These are phyloP conservation scores for Zingel zingel DNA, from an alignment of 2,113 vertebrate species.

Conservation along the genomic window DNA sequence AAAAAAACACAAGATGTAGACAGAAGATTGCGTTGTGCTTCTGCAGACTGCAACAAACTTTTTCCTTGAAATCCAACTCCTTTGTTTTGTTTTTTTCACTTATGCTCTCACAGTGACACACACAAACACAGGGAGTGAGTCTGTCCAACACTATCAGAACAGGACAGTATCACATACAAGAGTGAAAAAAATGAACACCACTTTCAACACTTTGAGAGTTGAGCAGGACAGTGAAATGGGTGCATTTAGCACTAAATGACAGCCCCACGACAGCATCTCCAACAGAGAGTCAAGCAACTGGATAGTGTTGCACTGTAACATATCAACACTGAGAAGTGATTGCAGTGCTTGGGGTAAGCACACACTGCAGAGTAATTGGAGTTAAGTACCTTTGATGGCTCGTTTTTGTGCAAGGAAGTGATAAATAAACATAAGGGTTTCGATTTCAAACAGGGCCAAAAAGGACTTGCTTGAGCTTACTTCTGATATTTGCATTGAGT, in stretches of 20 bases:
- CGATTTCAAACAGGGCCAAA: constrained; percentile 7
- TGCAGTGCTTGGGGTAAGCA: constrained; percentile 13
- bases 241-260: constrained; percentile 8
- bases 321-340: constrained; percentile 25
- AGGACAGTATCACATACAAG: background rate
- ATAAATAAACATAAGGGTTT: constrained; percentile 40
- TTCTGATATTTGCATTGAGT: constrained; percentile 31
- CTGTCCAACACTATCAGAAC: background rate
- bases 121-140: background rate
- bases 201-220: background rate
- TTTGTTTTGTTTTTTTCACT: background rate
- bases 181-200: background rate
- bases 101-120: background rate
- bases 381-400: constrained; percentile 50
- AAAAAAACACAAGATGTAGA: constrained; percentile 25
- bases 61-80: constrained; percentile 21
- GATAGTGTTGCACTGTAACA: constrained; percentile 36
- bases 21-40: constrained; percentile 22
- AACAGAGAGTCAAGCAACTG: constrained; percentile 35
- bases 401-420: constrained; percentile 61
- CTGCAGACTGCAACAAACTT: constrained; percentile 17
- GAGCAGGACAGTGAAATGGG: background rate
- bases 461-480: constrained; percentile 18
- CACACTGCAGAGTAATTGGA: constrained; percentile 40
- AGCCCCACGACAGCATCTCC: constrained; percentile 25